A percentile compares a stretch with the other conserved stretches of the same genome.
phyloP scores from a whole-genome alignment of 2,113 vertebrate species.

The Indicator indicator region DNA sequence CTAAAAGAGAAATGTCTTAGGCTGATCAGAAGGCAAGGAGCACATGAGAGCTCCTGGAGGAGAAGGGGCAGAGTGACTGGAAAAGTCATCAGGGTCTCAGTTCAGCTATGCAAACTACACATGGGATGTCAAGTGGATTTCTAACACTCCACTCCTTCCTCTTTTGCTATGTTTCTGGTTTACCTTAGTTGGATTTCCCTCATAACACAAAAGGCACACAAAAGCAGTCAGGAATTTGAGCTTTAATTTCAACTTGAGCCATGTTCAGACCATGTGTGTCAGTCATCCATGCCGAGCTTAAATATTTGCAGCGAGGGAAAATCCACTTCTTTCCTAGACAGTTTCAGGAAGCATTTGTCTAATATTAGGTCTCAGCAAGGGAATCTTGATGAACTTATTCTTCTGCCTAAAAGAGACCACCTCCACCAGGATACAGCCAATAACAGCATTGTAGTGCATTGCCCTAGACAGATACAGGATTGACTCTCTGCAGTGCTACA shows the following conservation, averaged over 20 bases:
- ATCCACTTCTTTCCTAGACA: background rate
- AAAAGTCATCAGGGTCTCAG: background rate
- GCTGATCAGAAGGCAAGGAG: background rate
- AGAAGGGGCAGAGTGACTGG: background rate
- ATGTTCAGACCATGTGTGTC: accelerated
- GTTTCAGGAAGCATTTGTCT: background rate
- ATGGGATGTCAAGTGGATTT: background rate
- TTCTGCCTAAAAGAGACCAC: background rate
- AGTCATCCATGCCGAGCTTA: background rate
- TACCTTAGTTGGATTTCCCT: background rate
- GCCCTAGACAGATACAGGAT: background rate
- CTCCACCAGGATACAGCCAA: background rate
- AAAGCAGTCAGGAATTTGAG: background rate
- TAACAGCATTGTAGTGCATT: background rate
- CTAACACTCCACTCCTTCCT: background rate
- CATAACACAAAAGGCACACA: background rate
- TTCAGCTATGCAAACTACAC: background rate
- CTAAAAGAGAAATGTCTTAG: background rate
- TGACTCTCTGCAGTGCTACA: background rate
- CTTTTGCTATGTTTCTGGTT: background rate
- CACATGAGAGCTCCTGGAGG: background rate
- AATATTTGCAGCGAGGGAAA: background rate
- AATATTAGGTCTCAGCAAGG: background rate
- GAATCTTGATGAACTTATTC: background rate
- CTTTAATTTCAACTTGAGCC: background rate